Evolutionary conservation across 2,797 vertebrate species (phyloP).

Genomic region (Hipposideros larvatus): DNA sequence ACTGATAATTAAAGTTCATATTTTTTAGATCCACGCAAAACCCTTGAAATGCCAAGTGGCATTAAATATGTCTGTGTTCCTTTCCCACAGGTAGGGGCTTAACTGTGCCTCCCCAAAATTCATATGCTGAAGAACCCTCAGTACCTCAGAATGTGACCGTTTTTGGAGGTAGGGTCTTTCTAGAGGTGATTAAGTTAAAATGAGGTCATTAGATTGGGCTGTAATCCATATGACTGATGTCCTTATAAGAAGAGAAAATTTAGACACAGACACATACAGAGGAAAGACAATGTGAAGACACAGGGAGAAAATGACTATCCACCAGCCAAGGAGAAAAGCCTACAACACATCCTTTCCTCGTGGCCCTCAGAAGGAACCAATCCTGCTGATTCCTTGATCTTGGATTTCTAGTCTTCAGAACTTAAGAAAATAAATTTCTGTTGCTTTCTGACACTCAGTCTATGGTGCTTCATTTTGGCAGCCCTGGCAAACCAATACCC

Average conservation of each 20-base stretch:
- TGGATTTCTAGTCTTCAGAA: background rate
- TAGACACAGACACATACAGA: background rate
- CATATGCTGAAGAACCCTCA: background rate
- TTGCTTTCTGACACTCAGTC: background rate
- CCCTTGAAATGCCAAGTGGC: background rate
- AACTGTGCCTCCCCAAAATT: background rate
- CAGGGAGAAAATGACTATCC: background rate
- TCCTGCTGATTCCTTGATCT: background rate
- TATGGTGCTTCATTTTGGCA: background rate
- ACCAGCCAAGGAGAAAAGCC: background rate
- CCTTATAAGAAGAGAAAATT: background rate
- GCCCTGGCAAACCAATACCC: slow-evolving; percentile 32
- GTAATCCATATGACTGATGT: background rate
- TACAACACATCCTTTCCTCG: background rate
- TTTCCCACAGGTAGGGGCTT: background rate
- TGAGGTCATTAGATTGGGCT: background rate
- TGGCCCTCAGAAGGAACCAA: background rate
- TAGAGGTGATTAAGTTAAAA: background rate
- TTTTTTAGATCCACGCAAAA: slow-evolving; percentile 36
- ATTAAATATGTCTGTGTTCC: slow-evolving; percentile 33
- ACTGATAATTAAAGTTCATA: slow-evolving; percentile 4
- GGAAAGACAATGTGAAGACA: background rate
- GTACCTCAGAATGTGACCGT: background rate
- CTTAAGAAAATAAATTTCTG: background rate
- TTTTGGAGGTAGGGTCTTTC: background rate